Percentiles rank a stretch among this genome's conserved stretches.
Conservation (phyloP, 2,113 vertebrate species). For the Oryzias javanicus region DNA sequence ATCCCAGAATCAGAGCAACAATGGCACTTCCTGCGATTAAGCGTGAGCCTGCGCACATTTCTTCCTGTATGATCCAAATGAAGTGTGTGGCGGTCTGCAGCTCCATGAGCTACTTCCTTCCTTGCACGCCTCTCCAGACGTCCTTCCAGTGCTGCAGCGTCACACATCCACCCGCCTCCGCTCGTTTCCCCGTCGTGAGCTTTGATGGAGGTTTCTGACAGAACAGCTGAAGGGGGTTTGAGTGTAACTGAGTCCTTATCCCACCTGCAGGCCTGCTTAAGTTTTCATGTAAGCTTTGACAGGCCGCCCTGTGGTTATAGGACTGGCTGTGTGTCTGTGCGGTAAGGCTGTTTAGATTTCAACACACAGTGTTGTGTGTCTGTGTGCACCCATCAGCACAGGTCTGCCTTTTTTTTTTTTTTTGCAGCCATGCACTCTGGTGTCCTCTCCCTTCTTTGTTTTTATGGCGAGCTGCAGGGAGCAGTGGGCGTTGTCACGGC, state of each 20-base stretch:
- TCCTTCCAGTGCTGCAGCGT: slow-evolving; percentile 34
- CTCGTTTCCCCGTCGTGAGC: too few relatives aligned
- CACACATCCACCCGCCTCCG: slow-evolving; percentile 1
- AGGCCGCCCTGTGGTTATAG: slow-evolving; percentile 34
- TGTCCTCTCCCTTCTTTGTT: slow-evolving; percentile 37
- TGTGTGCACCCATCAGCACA: background rate
- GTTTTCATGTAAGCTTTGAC: slow-evolving; percentile 42
- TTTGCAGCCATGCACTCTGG: background rate
- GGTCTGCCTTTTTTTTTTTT: background rate
- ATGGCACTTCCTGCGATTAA: slow-evolving; percentile 66
- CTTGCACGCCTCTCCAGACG: slow-evolving; percentile 20
- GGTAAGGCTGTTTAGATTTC: background rate
- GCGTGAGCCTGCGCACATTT: slow-evolving; percentile 23
- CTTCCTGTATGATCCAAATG: slow-evolving; percentile 66
- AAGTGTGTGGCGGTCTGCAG: slow-evolving; percentile 28
- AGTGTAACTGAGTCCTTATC: slow-evolving; percentile 15
- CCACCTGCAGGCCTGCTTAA: slow-evolving; percentile 34
- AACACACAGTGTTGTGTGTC: background rate
- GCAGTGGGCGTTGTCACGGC: slow-evolving; percentile 64
- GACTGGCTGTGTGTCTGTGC: slow-evolving; percentile 28
- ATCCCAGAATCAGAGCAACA: slow-evolving; percentile 27
- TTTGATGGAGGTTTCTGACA: too few relatives aligned
- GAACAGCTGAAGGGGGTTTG: slow-evolving; percentile 45
- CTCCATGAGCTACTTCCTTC: slow-evolving; percentile 49
- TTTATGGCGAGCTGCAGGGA: slow-evolving; percentile 50